Evolutionary conservation across 2,888 invertebrate genomes (phyloP).

Genomic region (Oscheius myriophilus): DNA sequence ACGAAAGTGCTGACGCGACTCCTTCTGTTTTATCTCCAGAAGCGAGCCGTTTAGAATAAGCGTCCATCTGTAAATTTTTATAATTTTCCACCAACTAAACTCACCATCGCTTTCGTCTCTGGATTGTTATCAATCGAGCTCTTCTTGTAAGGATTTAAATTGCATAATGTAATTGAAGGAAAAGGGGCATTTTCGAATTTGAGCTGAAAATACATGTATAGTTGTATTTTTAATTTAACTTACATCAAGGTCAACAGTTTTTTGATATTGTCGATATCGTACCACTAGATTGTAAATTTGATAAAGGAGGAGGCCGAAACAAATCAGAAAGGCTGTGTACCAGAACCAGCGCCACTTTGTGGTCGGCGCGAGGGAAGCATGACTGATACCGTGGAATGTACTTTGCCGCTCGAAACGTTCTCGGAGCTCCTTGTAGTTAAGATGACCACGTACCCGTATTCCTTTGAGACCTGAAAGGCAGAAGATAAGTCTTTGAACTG

Average conservation of each 20-base stretch:
- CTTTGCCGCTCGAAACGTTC: constrained; percentile 35
- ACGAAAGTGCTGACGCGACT: constrained; percentile 50
- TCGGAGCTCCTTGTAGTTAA: constrained; percentile 54
- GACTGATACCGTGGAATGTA: constrained; percentile 50
- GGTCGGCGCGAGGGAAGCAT: constrained; percentile 63
- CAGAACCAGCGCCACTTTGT: constrained; percentile 62
- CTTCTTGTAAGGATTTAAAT: constrained; percentile 69
- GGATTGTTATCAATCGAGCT: constrained; percentile 64
- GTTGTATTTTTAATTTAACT: constrained; percentile 31
- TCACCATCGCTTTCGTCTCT: constrained; percentile 63
- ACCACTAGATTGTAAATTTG: constrained; percentile 63
- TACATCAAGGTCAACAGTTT: constrained; percentile 70
- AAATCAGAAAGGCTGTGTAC: constrained; percentile 62
- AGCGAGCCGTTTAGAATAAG: constrained; percentile 57
- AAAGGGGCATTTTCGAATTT: constrained; percentile 71
- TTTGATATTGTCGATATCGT: constrained; percentile 63
- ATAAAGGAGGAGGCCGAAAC: constrained; percentile 49
- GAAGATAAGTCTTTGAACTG: too few species aligned
- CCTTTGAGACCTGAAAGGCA: constrained; percentile 52
- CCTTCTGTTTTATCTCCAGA: constrained; percentile 62
- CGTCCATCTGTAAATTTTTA: constrained; percentile 58
- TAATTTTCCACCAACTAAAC: background rate
- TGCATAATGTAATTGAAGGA: constrained; percentile 69
- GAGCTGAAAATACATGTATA: constrained; percentile 56
- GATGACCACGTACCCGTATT: constrained; percentile 53